Base-by-base conservation (phyloP, 2,888 invertebrate species). In the Zygogramma bicolorata region DNA sequence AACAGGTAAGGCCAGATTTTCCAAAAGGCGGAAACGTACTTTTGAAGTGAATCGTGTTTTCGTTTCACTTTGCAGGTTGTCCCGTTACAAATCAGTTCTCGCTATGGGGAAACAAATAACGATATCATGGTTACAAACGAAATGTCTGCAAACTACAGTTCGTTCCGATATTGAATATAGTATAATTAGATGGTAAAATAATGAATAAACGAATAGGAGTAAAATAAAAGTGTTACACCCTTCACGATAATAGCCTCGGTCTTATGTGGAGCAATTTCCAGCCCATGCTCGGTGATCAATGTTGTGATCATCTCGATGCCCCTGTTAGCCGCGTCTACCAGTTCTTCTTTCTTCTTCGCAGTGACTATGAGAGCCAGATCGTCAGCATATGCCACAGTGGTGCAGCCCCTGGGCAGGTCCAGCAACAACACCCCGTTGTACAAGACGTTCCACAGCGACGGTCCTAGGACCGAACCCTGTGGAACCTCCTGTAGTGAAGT, bases 201-300 rank as follows among this genome's bases (percentile, higher is more conserved):
- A n/a, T n/a, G n/a, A n/a, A n/a, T n/a, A n/a, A n/a, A n/a, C n/a
- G n/a, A n/a, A n/a, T n/a, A n/a, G n/a, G n/a, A n/a, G n/a, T n/a
- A n/a, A n/a, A n/a, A n/a, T n/a, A n/a, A n/a, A n/a, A n/a, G n/a
- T n/a, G n/a, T n/a, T n/a, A n/a, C n/a, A n/a, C n/a, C n/a, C n/a
- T n/a, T n/a, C n/a, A n/a, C n/a, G 6, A 75, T 71, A 1, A 75
- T 34, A 3, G 70, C 72, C 31, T 72, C 63, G 0, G 72, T 73
- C 46, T 72, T 72, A 10, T 67, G 58, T 10, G 67, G 25, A 8
- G 69, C 72, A 2, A 75, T n/a, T 18, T 60, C 49, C 13, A 74
- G 53, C 5, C 34, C 49, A 8, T 57, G 58, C 3, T 40, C 6
- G 2, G 31, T 13, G 65, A 71, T 74, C 68, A 63, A 68, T 3